Percentiles rank a stretch among this genome's conserved stretches.
phyloP scores from a whole-genome alignment of 2,888 invertebrate genomes.

The Pristionchus exspectatus region DNA sequence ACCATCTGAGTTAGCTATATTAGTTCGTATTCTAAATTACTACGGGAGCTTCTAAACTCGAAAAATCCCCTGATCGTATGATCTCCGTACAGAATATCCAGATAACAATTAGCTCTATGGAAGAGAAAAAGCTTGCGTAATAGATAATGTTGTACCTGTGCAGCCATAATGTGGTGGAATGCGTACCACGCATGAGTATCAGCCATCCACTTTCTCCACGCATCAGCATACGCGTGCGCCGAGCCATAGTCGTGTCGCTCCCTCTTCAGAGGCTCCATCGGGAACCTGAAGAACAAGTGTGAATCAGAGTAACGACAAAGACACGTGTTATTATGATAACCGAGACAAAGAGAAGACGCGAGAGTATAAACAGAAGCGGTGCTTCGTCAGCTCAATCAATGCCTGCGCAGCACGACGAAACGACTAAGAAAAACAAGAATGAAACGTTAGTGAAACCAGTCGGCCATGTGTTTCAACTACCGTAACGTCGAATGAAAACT shows the following conservation, averaged over 20 bases:
- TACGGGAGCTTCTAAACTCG: neutral
- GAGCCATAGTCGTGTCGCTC: constrained; percentile 53
- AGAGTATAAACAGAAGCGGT: neutral
- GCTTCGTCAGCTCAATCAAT: neutral
- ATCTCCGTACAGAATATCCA: too few relatives aligned
- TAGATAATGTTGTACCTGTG: neutral
- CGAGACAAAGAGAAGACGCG: neutral
- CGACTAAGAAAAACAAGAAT: neutral
- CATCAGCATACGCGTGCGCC: constrained; percentile 54
- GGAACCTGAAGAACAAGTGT: neutral
- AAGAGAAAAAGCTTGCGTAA: neutral
- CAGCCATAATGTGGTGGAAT: constrained; percentile 55
- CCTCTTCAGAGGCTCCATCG: constrained; percentile 5
- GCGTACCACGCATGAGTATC: constrained; percentile 52
- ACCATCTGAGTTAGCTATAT: neutral
- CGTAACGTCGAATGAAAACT: neutral
- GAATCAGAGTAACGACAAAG: neutral
- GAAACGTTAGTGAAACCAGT: constrained; percentile 23
- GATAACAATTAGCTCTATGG: too few relatives aligned
- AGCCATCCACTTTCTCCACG: constrained; percentile 50
- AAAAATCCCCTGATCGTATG: too few relatives aligned
- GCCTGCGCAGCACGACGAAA: neutral
- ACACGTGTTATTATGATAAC: neutral
- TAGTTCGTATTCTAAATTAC: neutral
- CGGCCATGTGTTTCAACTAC: neutral